These are phyloP conservation scores for Leptosomus discolor DNA, from an alignment of 2,113 vertebrate genomes.

Conservation along the genomic window DNA sequence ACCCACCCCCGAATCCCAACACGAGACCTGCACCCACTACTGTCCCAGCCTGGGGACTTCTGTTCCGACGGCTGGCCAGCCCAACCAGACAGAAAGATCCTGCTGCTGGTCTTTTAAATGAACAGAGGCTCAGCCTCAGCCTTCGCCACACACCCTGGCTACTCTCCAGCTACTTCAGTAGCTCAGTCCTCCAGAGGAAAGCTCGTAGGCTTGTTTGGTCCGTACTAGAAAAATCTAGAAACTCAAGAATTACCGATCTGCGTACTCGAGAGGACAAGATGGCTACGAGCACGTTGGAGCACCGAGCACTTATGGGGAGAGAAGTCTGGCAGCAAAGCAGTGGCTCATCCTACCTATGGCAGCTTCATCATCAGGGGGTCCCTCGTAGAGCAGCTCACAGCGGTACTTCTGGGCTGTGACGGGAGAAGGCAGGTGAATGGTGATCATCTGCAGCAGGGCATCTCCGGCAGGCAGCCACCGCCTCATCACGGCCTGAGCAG, in stretches of 20 bases:
- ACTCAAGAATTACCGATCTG: rapidly evolving
- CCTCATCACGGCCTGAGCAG: slow-evolving; percentile 87
- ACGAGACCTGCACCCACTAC: rapidly evolving
- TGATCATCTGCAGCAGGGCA: slow-evolving; percentile 95
- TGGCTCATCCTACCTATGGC: slow-evolving; percentile 81
- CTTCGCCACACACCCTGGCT: neutral
- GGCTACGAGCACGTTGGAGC: rapidly evolving
- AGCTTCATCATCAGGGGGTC: slow-evolving; percentile 89
- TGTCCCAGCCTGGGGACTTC: neutral
- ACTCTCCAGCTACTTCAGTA: neutral
- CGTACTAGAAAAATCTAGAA: neutral
- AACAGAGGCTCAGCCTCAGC: neutral
- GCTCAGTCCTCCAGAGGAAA: neutral
- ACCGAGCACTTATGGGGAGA: neutral
- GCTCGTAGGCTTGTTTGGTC: neutral
- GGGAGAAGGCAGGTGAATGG: slow-evolving; percentile 94
- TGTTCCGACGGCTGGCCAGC: neutral
- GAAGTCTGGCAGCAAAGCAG: neutral
- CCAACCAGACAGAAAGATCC: neutral
- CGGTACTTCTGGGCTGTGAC: slow-evolving; percentile 96
- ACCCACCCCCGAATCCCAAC: no score
- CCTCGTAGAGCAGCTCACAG: slow-evolving; percentile 95
- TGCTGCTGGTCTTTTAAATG: neutral
- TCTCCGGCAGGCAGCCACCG: slow-evolving; percentile 95
- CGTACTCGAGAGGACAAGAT: neutral